Evolutionary conservation across 2,797 vertebrate species (phyloP), one percentile per base, ranked within the genome.

Genomic region (Phylloscopus collybita): DNA sequence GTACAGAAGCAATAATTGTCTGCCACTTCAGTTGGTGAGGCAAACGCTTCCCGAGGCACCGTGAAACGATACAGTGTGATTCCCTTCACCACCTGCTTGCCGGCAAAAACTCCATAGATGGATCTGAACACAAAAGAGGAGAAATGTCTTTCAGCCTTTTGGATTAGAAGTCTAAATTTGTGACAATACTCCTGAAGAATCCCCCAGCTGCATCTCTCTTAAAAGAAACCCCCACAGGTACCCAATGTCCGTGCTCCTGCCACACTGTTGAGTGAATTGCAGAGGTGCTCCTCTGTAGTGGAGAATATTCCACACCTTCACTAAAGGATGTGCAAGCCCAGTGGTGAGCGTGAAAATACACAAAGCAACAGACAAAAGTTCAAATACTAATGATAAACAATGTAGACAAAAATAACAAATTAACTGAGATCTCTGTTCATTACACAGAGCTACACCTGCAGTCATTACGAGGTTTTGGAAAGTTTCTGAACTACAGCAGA

Each of bases 1-100:
- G 6, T 98, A 83, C 99, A 99, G 98, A 97, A 99, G 62, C 99
- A 99, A 1, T 79, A 78, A 90, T 99, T 99, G 29, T 99, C 98
- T 32, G 96, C 97, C 36, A 99, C 99, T 30, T 92, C 89, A 5
- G 13, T 0, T 3, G 99, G 98, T 2, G 99, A 97, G 5, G 98
- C 99, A 66, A 99, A 96, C 5, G 98, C 98, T 21, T 91, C 60
- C 1, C 94, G 18, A 49, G 97, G 98, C 67, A 99, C 98, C 29
- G 75, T 0, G 88, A 97, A 99, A 76, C 98, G 98, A 73, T 98
- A 99, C 44, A 99, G 98, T 3, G 97, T 64, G 47, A 99, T 99
- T 76, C 98, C 99, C 96, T 98, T 99, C 93, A 99, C 97, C 5
- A 95, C 18, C 59, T 96, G 0, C 32, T 95, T 98, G 5, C 60